Percentiles rank a stretch among this genome's conserved stretches.
These are phyloP conservation scores for Agonopterix alstromeriana DNA, from an alignment of 2,888 invertebrate genomes.

Conservation along the genomic window DNA sequence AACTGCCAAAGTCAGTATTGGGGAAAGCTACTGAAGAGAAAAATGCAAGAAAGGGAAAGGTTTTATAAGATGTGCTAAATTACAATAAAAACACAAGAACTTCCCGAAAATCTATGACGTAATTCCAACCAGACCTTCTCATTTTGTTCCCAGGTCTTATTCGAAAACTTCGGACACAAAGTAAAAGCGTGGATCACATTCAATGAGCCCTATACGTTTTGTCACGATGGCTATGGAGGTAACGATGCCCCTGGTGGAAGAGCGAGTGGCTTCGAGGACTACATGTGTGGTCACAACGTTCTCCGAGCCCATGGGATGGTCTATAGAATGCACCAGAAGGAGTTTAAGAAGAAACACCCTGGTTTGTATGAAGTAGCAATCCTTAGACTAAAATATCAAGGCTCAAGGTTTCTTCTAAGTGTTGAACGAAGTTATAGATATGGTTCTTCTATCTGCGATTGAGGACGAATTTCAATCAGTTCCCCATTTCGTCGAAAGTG, in stretches of 20 bases:
- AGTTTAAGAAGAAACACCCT: slow-evolving; percentile 37
- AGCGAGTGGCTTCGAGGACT: slow-evolving; percentile 75
- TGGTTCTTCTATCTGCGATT: too few relatives aligned
- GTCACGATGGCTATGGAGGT: slow-evolving; percentile 66
- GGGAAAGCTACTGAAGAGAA: too few relatives aligned
- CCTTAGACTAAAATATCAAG: too few relatives aligned
- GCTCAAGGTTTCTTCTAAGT: too few relatives aligned
- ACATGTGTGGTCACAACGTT: slow-evolving; percentile 79
- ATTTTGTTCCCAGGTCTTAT: slow-evolving; percentile 50
- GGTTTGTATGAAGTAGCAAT: not conserved
- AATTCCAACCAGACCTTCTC: not conserved
- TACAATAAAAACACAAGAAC: too few relatives aligned
- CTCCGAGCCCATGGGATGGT: slow-evolving; percentile 80
- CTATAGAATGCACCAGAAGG: slow-evolving; percentile 74
- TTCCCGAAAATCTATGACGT: too few relatives aligned
- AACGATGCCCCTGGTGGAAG: slow-evolving; percentile 63
- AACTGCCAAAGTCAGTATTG: too few relatives aligned
- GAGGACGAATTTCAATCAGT: too few relatives aligned
- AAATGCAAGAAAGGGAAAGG: too few relatives aligned
- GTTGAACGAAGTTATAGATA: too few relatives aligned
- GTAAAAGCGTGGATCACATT: slow-evolving; percentile 79
- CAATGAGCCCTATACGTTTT: slow-evolving; percentile 78
- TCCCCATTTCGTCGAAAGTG: too few relatives aligned
- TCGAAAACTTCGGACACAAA: slow-evolving; percentile 60
- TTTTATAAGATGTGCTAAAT: too few relatives aligned